A percentile compares a stretch with the other conserved stretches of the same genome.
Evolutionary conservation across 2,888 invertebrate species (phyloP).

Genomic region (Phyllotreta striolata): DNA sequence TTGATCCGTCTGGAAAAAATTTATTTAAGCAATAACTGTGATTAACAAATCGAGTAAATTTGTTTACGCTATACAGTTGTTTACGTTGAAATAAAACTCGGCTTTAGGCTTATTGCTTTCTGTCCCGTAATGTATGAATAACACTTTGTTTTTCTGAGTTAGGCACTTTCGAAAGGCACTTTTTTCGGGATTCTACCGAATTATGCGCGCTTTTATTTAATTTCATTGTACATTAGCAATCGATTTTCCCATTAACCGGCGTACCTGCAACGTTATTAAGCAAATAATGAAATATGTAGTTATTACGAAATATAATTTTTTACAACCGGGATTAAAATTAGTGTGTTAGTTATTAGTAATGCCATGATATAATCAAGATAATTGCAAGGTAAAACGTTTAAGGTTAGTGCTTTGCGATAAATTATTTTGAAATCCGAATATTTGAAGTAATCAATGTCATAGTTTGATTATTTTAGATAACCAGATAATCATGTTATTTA

Average conservation of each 20-base stretch:
- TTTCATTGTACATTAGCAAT: too few relatives aligned
- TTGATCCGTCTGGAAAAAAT: constrained; percentile 24
- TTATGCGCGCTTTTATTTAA: not conserved
- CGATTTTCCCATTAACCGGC: too few relatives aligned
- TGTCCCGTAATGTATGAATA: constrained; percentile 22
- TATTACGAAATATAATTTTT: not conserved
- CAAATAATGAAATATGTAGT: too few relatives aligned
- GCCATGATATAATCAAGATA: constrained; percentile 15
- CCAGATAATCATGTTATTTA: not conserved
- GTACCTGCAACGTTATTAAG: too few relatives aligned
- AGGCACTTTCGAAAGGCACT: not conserved
- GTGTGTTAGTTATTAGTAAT: constrained; percentile 7
- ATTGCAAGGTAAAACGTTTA: constrained; percentile 15
- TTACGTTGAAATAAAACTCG: constrained; percentile 20
- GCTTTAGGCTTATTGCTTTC: constrained; percentile 14
- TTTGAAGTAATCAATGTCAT: constrained; percentile 10
- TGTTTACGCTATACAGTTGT: constrained; percentile 22
- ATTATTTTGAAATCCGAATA: constrained; percentile 19
- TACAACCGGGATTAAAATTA: constrained; percentile 3
- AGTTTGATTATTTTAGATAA: constrained; percentile 2
- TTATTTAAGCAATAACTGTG: constrained; percentile 17
- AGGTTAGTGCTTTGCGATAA: constrained; percentile 6
- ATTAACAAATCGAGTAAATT: constrained; percentile 25
- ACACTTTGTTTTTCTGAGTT: constrained; percentile 26
- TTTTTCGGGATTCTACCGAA: constrained; percentile 8